A percentile compares a stretch with the other conserved stretches of the same genome.
phyloP scores from a whole-genome alignment of 2,113 vertebrate species.

The Piliocolobus tephrosceles region DNA sequence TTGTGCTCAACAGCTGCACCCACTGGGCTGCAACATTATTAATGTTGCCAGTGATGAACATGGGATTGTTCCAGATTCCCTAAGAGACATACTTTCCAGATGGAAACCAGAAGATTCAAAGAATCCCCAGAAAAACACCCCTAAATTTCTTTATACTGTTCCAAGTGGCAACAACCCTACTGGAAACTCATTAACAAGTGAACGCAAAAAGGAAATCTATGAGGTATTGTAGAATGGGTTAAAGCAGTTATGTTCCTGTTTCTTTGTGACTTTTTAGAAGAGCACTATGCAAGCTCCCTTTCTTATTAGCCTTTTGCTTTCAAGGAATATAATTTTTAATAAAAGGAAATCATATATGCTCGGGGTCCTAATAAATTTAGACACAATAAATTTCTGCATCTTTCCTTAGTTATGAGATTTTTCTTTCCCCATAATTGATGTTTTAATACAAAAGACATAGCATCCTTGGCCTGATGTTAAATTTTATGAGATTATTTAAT shows the following conservation, averaged over 20 bases:
- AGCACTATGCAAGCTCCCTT: neutral
- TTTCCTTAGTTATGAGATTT: neutral
- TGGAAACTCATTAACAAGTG: slow-evolving; percentile 89
- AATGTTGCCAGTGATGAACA: slow-evolving; percentile 91
- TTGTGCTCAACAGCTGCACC: slow-evolving; percentile 86
- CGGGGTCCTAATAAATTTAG: neutral
- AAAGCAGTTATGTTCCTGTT: rapidly evolving
- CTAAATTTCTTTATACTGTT: slow-evolving; percentile 94
- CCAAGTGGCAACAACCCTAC: slow-evolving; percentile 97
- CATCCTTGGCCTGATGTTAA: neutral
- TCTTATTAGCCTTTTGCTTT: neutral
- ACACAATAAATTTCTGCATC: neutral
- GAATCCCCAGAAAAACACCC: slow-evolving; percentile 78
- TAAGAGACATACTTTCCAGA: slow-evolving; percentile 88
- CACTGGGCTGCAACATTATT: slow-evolving; percentile 93
- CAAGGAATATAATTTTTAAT: neutral
- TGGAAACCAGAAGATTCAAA: slow-evolving; percentile 90
- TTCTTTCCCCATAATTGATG: neutral
- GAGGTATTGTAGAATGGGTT: slow-evolving; percentile 83
- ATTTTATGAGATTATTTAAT: neutral
- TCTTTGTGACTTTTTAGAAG: neutral
- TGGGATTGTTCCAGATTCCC: slow-evolving; percentile 91
- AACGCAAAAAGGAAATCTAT: slow-evolving; percentile 93
- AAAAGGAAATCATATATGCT: neutral
- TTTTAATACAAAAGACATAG: neutral